Base-by-base conservation (phyloP, 1,140 invertebrate species). In the Palaemon carinicauda region DNA sequence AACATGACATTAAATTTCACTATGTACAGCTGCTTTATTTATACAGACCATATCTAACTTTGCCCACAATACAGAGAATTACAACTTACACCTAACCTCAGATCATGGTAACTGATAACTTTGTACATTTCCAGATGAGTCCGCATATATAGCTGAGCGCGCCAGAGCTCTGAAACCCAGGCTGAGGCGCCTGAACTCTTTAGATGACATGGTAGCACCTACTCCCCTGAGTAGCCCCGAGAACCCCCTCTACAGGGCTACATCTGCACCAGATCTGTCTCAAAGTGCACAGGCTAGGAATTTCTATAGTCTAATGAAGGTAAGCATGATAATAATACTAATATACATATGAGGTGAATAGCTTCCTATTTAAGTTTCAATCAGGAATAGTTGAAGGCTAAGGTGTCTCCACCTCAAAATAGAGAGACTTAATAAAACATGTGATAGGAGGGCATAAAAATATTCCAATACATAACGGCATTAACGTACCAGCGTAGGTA, bases 211-310 rank as follows among this genome's bases (percentile, higher is more conserved):
- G 5, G 31, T 86, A 1, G 41, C 80, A 7, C 19, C 24, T 1
- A 33, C 78, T 1, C 27, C 56, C n/a, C 33, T 14, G 31, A 24
- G 53, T 33, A 31, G 51, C 79, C 27, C 82, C 79, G 71, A 60
- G 10, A 53, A 82, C 53, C 17, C 81, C 31, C 75, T 86, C 2
- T 81, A 88, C 41, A 80, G 83, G 21, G 82, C 83, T 41, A 88
- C 82, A 54, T 84, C 81, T 53, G 88, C 88, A 31, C 88, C 88
- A 4, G 88, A 88, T 80, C 83, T 88, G 33, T 85, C 88, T 41
- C 33, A 80, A 5, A 80, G 65, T 24, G 77, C 29, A 15, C 74
- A 79, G 41, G 75, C 24, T n/a, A 69, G 78, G 56, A 12, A 52
- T 24, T 79, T 21, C 1, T 14, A 24, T 51, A 24, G 41, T 2